Percentiles rank a stretch among this genome's conserved stretches.
Evolutionary conservation across 2,888 invertebrate genomes (phyloP).

Genomic region (Noctua janthe): DNA sequence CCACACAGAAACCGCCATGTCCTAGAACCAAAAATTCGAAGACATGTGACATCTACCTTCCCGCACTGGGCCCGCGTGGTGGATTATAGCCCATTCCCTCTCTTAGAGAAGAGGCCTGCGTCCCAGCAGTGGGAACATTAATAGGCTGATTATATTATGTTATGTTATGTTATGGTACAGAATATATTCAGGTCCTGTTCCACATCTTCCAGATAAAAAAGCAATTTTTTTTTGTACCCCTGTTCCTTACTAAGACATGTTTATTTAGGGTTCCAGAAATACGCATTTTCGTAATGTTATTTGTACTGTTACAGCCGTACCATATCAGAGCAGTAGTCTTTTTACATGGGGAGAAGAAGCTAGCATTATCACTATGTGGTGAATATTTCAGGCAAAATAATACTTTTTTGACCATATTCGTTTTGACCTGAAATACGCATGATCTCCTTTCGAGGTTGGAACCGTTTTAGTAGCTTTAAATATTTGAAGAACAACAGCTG

Average conservation of each 20-base stretch:
- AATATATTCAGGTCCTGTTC: not conserved
- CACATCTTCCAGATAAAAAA: not conserved
- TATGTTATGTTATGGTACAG: not conserved
- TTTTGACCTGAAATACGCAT: not conserved
- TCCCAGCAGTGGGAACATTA: no score
- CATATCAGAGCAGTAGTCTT: no score
- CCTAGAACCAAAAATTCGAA: no score
- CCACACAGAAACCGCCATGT: no score
- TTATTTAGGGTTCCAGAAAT: not conserved
- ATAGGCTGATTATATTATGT: no score
- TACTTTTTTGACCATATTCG: not conserved
- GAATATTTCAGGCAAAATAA: not conserved
- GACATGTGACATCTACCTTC: no score
- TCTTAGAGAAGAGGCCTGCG: no score
- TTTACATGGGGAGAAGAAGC: not conserved
- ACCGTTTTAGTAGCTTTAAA: slow-evolving; percentile 5
- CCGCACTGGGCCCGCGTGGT: no score
- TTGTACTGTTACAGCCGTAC: not conserved
- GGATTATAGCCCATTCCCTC: no score
- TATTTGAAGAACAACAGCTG: slow-evolving; percentile 46
- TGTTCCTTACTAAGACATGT: not conserved
- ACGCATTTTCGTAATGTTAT: not conserved
- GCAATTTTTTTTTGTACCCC: not conserved
- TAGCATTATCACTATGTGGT: not conserved
- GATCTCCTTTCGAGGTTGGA: not conserved